phyloP scores from a whole-genome alignment of 2,888 invertebrate genomes.

The Lacanobia oleracea region DNA sequence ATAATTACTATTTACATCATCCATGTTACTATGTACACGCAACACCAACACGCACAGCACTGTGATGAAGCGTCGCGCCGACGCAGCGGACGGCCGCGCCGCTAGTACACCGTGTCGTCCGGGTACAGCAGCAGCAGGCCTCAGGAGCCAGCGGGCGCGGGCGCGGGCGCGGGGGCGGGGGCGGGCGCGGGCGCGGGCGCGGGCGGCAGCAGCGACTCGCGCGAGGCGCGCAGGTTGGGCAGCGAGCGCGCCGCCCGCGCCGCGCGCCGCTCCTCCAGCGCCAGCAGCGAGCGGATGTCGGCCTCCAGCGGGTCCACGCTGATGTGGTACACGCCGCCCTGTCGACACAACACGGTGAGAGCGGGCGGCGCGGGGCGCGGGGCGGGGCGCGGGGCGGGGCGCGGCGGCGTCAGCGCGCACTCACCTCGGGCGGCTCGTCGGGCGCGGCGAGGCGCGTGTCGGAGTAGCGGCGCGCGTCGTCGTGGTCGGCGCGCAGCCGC shows the following conservation, averaged over 20 bases:
- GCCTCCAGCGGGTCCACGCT: conserved; percentile 86
- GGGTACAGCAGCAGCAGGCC: conserved; percentile 86
- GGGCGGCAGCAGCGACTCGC: conserved; percentile 68
- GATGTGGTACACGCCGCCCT: conserved; percentile 87
- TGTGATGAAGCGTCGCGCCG: conserved; percentile 1
- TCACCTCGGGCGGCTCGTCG: conserved; percentile 48
- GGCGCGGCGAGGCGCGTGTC: conserved; percentile 65
- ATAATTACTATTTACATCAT: conserved; percentile 64
- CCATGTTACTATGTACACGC: conserved; percentile 53
- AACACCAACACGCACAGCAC: conserved; percentile 43
- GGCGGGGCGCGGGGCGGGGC: conserved; percentile 54
- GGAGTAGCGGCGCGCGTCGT: conserved; percentile 65
- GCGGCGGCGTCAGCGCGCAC: conserved; percentile 40
- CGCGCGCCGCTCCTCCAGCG: conserved; percentile 87
- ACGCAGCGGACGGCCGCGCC: conserved; percentile 46
- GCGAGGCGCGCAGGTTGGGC: conserved; percentile 93
- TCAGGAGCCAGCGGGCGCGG: conserved; percentile 78
- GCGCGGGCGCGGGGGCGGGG: conserved; percentile 61
- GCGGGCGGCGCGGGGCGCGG: conserved; percentile 22
- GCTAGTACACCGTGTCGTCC: conserved; percentile 86
- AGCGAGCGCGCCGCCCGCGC: conserved; percentile 90
- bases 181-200: conserved; percentile 59
- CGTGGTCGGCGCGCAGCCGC: conserved; percentile 58
- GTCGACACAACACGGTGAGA: conserved; percentile 61
- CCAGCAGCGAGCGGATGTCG: conserved; percentile 84